phyloP scores from a whole-genome alignment of 2,113 vertebrate species.

The Oceanites oceanicus region DNA sequence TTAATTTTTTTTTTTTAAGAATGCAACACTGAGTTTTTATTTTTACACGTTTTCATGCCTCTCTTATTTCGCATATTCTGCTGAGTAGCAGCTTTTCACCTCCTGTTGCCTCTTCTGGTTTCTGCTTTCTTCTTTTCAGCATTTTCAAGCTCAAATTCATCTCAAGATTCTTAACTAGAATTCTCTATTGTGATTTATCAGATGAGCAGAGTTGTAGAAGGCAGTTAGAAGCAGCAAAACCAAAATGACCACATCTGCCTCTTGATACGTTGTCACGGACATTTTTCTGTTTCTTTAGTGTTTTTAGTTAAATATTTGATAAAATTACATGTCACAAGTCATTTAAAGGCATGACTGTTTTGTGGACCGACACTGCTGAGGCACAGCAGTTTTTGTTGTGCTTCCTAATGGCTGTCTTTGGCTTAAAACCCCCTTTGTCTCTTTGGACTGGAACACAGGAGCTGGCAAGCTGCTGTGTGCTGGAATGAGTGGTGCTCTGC shows the following conservation, averaged over 20 bases:
- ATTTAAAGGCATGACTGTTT: not conserved
- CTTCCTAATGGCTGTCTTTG: not conserved
- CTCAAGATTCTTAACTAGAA: not conserved
- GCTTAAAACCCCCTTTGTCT: not conserved
- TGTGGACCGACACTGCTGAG: not conserved
- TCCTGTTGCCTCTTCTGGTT: not conserved
- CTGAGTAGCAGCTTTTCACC: not conserved
- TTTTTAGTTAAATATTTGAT: not conserved
- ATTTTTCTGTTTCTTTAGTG: not conserved
- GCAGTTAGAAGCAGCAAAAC: not conserved
- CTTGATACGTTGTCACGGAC: fast-evolving
- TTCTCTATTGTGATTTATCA: not conserved
- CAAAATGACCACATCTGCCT: not conserved
- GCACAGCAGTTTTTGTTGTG: not conserved
- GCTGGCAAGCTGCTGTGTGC: not conserved
- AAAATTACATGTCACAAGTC: fast-evolving
- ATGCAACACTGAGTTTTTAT: not conserved
- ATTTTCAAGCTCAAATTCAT: not conserved
- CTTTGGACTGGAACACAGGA: not conserved
- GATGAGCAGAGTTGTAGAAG: not conserved
- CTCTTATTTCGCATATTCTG: not conserved
- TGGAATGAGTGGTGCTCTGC: not conserved
- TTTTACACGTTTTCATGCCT: not conserved
- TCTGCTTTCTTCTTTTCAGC: not conserved
- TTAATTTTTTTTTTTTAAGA: not conserved